Percentiles rank a stretch among this genome's conserved stretches.
These are phyloP conservation scores for Potamarius usumacintae DNA, from an alignment of 2,113 vertebrate species.

Conservation along the genomic window DNA sequence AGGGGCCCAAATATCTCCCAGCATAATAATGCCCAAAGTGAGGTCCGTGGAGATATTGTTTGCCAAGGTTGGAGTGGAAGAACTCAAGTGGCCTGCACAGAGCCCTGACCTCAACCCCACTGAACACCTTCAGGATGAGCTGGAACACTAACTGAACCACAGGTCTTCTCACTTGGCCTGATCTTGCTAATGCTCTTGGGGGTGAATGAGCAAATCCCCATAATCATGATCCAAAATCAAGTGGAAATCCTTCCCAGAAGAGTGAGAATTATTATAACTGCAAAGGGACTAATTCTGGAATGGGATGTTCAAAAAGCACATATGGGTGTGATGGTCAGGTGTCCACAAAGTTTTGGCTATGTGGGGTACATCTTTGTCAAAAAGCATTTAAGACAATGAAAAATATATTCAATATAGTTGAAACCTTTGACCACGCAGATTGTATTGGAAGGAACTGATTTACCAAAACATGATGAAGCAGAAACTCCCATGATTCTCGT, in stretches of 20 bases:
- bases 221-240: not conserved
- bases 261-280: not conserved
- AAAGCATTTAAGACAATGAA: not conserved
- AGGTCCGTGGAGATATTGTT: not conserved
- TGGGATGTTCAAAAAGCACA: not conserved
- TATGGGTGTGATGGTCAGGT: not conserved
- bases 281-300: not conserved
- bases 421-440: not conserved
- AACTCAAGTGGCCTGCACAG: not conserved
- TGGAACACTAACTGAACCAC: not conserved
- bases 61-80: not conserved
- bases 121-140: not conserved
- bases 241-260: not conserved
- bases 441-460: not conserved
- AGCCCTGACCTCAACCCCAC: not conserved
- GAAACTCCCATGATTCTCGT: conserved; percentile 56
- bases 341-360: not conserved
- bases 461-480: conserved; percentile 56
- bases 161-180: not conserved
- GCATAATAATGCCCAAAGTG: not conserved
- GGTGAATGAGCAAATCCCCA: not conserved
- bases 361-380: not conserved
- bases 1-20: not conserved
- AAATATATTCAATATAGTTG: not conserved
- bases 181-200: not conserved